Evolutionary conservation across 2,113 vertebrate species (phyloP), one percentile per base, ranked within the genome.

Genomic region (Nycticryphes semicollaris): DNA sequence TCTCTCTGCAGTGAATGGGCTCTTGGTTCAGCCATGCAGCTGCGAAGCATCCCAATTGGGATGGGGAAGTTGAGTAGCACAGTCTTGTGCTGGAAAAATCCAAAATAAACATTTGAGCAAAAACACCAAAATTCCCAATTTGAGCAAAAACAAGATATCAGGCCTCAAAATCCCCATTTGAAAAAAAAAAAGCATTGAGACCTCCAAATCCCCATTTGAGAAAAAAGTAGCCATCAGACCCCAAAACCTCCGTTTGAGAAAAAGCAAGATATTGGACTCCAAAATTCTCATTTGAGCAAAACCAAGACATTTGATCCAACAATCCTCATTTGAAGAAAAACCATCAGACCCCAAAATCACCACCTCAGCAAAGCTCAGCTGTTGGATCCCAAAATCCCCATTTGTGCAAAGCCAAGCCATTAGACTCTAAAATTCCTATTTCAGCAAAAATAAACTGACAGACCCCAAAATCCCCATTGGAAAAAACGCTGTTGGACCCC

Each of bases 131-230:
- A 68, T 54, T 60, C 12, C 16, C 3, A 7, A 5, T 22, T 7
- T 18, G 5, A 25, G 51, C 7, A 6, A 37, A 80, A 73, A 15
- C 0, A 20, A 76, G 35, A 1, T 4, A 2, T 31, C 7, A 10
- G 17, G 57, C 33, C 17, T 16, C 7, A 7, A 73, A 86, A 62
- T 59, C 14, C 16, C 3, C 8, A 6, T 24, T 9, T 15, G 5
- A 22, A 25, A 45, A 43, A 43, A 39, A 51, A 2, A 10, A 10
- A 54, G 11, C 7, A 7, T 6, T n/a, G 12, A 31, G 17, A 57
- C 23, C 39, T 53, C 16, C 22, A 74, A 56, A 41, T 14, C 53
- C 30, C 23, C 13, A 10, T 27, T n/a, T 45, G 18, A 75, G 31
- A 30, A n/a, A 56, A 53, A 54, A 13, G 18, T 35, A 69, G 12